Conservation (phyloP, 2,113 vertebrate species). For the Anthoscopus minutus region DNA sequence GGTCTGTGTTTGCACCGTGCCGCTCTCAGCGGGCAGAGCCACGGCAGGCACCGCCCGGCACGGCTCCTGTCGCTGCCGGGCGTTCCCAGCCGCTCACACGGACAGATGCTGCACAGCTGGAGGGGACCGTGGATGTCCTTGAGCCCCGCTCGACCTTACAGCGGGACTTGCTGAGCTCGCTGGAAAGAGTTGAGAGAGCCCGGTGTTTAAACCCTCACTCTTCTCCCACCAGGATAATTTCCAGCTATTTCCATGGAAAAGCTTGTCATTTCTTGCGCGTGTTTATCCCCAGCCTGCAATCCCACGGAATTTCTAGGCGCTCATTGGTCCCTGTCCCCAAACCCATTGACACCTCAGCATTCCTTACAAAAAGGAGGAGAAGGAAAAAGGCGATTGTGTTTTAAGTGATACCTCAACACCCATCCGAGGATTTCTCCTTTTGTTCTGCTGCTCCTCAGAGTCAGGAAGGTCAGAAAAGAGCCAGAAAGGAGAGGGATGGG, state of each 20-base stretch:
- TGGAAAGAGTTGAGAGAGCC: background rate
- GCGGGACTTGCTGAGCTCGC: background rate
- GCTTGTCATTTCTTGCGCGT: accelerated
- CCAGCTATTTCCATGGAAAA: background rate
- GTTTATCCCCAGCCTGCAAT: background rate
- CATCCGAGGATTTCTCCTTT: background rate
- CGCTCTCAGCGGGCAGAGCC: accelerated
- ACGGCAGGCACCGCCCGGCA: accelerated
- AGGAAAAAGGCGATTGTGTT: background rate
- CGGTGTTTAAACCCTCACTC: background rate
- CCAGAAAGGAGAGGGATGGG: background rate
- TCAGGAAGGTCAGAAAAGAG: background rate
- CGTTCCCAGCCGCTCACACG: accelerated
- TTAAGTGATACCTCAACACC: background rate
- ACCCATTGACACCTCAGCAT: accelerated
- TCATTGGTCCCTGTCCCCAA: accelerated
- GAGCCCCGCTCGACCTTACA: background rate
- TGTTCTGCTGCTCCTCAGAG: background rate
- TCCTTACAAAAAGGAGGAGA: background rate
- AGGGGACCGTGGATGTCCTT: background rate
- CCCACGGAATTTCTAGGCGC: background rate
- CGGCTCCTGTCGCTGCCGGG: accelerated
- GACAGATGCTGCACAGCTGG: background rate
- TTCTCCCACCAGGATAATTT: background rate
- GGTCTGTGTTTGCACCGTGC: accelerated